Conservation (phyloP, 2,797 vertebrate genomes). For the Liasis olivaceus region DNA sequence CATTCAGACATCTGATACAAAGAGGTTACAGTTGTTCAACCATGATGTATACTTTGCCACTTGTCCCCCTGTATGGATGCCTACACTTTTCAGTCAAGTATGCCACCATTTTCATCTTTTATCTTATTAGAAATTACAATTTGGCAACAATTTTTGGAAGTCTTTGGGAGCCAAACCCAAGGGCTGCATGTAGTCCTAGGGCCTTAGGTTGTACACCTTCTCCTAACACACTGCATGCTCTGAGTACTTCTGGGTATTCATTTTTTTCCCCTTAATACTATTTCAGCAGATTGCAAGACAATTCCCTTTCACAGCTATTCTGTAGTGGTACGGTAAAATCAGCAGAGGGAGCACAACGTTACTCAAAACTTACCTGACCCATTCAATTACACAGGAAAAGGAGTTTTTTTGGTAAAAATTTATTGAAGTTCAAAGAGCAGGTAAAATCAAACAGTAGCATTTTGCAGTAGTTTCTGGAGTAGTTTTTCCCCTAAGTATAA, state of each 20-base stretch:
- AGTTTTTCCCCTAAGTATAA: background rate
- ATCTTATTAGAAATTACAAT: background rate
- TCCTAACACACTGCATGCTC: background rate
- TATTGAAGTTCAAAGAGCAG: background rate
- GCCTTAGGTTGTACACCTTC: background rate
- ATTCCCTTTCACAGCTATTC: background rate
- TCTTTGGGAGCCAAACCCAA: background rate
- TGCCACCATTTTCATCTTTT: background rate
- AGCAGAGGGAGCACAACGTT: constrained; percentile 70
- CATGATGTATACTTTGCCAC: background rate
- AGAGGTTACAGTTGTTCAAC: background rate
- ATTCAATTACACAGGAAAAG: constrained; percentile 24
- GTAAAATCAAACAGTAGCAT: constrained; percentile 22
- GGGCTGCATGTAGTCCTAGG: background rate
- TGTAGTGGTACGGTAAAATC: constrained; percentile 49
- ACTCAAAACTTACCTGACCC: constrained; percentile 37
- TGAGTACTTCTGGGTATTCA: background rate
- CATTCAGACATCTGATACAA: background rate
- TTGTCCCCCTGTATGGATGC: background rate
- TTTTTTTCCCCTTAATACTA: background rate
- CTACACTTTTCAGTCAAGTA: background rate
- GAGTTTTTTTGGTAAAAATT: background rate
- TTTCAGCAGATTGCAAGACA: background rate
- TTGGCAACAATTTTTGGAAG: background rate
- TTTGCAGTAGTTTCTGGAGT: background rate